Evolutionary conservation across 2,797 vertebrate species (phyloP), one percentile per base, ranked within the genome.

Genomic region (Chloroceryle amazona): DNA sequence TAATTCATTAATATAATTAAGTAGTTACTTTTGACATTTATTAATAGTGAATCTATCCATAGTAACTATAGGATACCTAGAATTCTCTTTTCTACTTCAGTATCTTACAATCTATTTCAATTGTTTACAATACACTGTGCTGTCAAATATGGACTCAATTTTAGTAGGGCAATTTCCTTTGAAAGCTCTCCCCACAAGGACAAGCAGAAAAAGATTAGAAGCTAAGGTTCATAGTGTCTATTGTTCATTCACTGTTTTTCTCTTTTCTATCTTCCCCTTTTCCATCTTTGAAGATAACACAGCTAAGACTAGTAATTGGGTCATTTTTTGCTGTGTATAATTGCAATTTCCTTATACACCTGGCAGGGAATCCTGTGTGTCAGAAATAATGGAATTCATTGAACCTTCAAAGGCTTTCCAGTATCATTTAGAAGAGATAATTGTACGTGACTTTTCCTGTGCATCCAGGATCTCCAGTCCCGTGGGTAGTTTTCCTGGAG

Each of bases 361-460:
- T 47, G 31, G 4, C 16, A 70, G 16, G 41, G 28, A 90, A 79
- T 23, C 12, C 3, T 55, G 1, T 22, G n/a, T 66, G 51, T 21
- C 49, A 86, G 23, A 83, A 91, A 70, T 1, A 83, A 31, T 21
- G 20, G 63, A 16, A 51, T 72, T 89, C 54, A n/a, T 3, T 63
- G 41, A 51, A 81, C 22, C 17, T 81, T 62, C 6, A 81, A 68
- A 90, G 6, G 6, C 28, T 62, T 93, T 52, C 51, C 39, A 41
- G 13, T 19, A 1, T 72, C 6, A 66, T 94, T 93, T 81, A 60
- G 75, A 52, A 83, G 49, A 76, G 33, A 80, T 31, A 92, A 82
- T 55, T 63, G 18, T 49, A 28, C 0, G 0, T 86, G 84, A 75
- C 55, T 88, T 78, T 70, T 90, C n/a, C 35, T 47, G 35, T 88